Percentiles rank a stretch among this genome's conserved stretches.
Evolutionary conservation across 2,888 invertebrate genomes (phyloP).

Genomic region (Mechanitis mazaeus): DNA sequence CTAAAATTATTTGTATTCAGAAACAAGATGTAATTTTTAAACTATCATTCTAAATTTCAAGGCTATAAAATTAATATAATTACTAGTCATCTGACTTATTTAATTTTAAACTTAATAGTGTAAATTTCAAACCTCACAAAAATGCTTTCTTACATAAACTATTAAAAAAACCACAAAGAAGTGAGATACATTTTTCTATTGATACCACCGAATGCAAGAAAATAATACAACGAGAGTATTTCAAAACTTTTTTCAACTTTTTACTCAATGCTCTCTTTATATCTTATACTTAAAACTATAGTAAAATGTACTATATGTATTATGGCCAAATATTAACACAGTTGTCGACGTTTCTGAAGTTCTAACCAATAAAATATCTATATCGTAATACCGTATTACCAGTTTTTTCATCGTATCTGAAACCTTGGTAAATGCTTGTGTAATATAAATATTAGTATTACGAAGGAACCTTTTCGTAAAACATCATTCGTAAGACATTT

Average conservation of each 20-base stretch:
- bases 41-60: too few relatives aligned
- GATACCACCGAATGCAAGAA: background rate
- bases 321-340: background rate
- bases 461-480: background rate
- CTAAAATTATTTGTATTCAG: too few relatives aligned
- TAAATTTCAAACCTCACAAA: too few relatives aligned
- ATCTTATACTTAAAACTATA: too few relatives aligned
- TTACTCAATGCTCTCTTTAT: background rate
- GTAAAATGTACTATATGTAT: background rate
- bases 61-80: too few relatives aligned
- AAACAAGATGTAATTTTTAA: too few relatives aligned
- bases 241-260: background rate
- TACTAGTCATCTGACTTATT: too few relatives aligned
- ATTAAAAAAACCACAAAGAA: too few relatives aligned
- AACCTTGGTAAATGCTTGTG: background rate
- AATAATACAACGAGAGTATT: background rate
- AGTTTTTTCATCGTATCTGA: background rate
- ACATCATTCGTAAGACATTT: too few relatives aligned
- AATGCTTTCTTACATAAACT: too few relatives aligned
- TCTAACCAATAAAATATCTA: background rate
- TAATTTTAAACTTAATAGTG: too few relatives aligned
- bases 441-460: background rate
- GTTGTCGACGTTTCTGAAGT: background rate
- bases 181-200: too few relatives aligned
- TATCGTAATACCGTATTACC: slow-evolving; percentile 8